Evolutionary conservation across 2,888 invertebrate genomes (phyloP), one percentile per base, ranked within the genome.

Genomic region (Pseudococcus longispinus): DNA sequence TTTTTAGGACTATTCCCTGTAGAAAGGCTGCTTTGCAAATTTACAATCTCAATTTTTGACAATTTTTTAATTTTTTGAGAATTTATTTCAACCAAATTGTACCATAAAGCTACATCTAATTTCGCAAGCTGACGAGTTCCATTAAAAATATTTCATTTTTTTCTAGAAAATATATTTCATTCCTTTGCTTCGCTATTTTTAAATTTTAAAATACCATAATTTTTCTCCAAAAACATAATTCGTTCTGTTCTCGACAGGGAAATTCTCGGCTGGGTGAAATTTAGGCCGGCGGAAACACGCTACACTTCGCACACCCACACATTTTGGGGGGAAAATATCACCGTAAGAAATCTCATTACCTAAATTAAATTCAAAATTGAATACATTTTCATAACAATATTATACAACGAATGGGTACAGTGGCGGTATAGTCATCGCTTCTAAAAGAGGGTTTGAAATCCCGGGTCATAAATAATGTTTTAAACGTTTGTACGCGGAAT

Each of bases 361-460:
- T 26, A 29, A 70, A 70, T 70, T 70, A 70, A 70, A 70, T 70
- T 70, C 6, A 70, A 70, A 70, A 70, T 70, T 70, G 70, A 70
- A 70, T 70, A 29, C 29, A 70, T 70, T 70, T 70, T 70, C 70
- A 18, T 70, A 70, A 70, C 18, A 70, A 70, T 29, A 70, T 70
- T 29, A 37, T 9, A 37, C 37, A 8, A 2, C 70, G 29, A 29
- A 2, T 70, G 29, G 70, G 60, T 9, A 60, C 23, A n/a, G 55
- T 0, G 55, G n/a, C n/a, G 60, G 8, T 60, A 13, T 23, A 55
- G 55, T 60, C 60, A 60, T 60, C 29, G 18, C 29, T 70, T 29
- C 5, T 9, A 0, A 37, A 5, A 4, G 37, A 5, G 70, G 29
- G 29, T 13, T 11, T 29, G 15, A 29, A 70, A 70, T 18, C 29